phyloP scores from a whole-genome alignment of 1,140 invertebrate species.

The Leptinotarsa lineolata region DNA sequence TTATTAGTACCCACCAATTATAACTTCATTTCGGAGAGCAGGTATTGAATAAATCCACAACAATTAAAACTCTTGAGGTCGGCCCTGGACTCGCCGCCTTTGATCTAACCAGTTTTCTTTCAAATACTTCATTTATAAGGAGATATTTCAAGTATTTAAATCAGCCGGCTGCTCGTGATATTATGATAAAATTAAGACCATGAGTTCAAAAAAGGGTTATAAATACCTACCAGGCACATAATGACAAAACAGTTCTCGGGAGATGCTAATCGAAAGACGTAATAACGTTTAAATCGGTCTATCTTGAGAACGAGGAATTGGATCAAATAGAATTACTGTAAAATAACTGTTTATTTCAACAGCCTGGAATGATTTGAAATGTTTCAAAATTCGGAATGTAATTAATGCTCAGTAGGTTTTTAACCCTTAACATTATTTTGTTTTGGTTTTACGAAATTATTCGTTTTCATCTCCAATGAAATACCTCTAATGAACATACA shows the following conservation, averaged over 20 bases:
- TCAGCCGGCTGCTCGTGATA: conserved; percentile 29
- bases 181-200: conserved; percentile 29
- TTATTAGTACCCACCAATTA: conserved; percentile 17
- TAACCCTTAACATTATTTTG: no score
- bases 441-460: no score
- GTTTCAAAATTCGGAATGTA: no score
- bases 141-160: conserved; percentile 38
- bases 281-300: no score
- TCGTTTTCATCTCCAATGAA: no score
- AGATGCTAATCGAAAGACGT: neutral
- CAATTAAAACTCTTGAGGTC: conserved; percentile 16
- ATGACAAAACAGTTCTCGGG: conserved; percentile 12
- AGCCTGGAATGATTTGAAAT: no score
- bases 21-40: conserved; percentile 8
- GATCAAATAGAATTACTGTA: no score
- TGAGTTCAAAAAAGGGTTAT: conserved; percentile 14
- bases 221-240: conserved; percentile 9
- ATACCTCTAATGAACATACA: no score
- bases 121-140: conserved; percentile 41
- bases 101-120: conserved; percentile 36
- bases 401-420: no score
- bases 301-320: no score
- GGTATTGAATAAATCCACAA: conserved; percentile 17
- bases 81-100: conserved; percentile 31
- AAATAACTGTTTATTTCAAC: no score